Conservation (phyloP, 2,888 invertebrate species). For the Hanleya hanleyi region DNA sequence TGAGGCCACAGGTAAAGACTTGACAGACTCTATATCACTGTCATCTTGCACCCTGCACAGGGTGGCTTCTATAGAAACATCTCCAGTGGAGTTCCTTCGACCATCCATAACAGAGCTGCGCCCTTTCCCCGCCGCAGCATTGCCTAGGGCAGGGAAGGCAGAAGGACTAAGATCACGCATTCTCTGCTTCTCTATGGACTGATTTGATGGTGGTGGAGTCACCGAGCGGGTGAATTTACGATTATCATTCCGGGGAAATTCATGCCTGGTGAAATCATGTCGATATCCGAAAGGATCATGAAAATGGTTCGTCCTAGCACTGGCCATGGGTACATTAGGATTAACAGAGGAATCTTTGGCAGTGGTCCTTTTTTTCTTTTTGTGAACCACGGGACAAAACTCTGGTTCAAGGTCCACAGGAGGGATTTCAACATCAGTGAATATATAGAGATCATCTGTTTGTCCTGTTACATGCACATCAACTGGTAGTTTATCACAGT, state of each 20-base stretch:
- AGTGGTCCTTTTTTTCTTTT: constrained; percentile 48
- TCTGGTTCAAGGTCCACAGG: constrained; percentile 46
- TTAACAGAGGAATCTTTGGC: neutral
- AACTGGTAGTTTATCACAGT: too few relatives aligned
- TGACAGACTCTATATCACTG: constrained; percentile 67
- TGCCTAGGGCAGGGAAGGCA: constrained; percentile 59
- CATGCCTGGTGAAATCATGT: neutral
- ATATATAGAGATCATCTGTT: constrained; percentile 44
- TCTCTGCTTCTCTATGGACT: neutral
- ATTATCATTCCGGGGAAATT: constrained; percentile 12
- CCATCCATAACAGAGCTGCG: constrained; percentile 45
- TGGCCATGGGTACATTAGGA: neutral
- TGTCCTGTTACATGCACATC: too few relatives aligned
- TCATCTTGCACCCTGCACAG: constrained; percentile 51
- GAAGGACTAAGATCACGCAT: constrained; percentile 63
- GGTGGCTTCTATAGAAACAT: constrained; percentile 46
- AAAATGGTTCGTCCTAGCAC: neutral
- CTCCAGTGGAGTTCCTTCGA: constrained; percentile 59
- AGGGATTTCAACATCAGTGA: constrained; percentile 55
- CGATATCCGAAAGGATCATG: neutral
- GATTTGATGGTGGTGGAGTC: constrained; percentile 30
- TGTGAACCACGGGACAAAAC: constrained; percentile 53
- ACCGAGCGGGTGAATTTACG: constrained; percentile 20
- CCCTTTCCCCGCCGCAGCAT: constrained; percentile 32
- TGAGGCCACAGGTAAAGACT: constrained; percentile 62